Evolutionary conservation across 1,140 invertebrate genomes (phyloP).

Genomic region (Drosophila kepulauana): DNA sequence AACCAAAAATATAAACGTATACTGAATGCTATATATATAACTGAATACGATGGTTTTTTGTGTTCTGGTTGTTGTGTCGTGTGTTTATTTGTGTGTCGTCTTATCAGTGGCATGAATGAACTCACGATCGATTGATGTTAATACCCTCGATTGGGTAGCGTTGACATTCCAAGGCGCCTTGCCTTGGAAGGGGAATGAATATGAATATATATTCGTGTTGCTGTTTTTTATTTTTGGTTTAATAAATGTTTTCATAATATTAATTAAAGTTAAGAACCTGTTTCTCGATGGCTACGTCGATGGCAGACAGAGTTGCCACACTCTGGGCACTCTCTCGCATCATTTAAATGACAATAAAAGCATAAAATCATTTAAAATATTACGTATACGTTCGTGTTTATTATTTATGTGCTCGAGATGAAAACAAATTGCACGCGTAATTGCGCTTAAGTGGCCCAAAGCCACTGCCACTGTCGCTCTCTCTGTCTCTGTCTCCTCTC

Average conservation of each 20-base stretch:
- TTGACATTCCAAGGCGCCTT: slow-evolving; percentile 70
- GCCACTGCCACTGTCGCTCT: slow-evolving; percentile 31
- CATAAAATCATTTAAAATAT: slow-evolving; percentile 81
- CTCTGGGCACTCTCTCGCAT: background rate
- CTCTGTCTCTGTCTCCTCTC: background rate
- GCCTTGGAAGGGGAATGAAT: slow-evolving; percentile 6
- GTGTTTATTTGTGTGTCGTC: slow-evolving; percentile 33
- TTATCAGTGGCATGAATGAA: slow-evolving; percentile 81
- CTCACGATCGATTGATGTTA: slow-evolving; percentile 72
- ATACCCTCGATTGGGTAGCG: slow-evolving; percentile 71
- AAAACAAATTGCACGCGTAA: slow-evolving; percentile 79
- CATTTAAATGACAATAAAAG: slow-evolving; percentile 67
- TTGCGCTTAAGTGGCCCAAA: slow-evolving; percentile 74
- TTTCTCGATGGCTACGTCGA: slow-evolving; percentile 28
- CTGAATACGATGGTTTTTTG: background rate
- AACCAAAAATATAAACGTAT: slow-evolving; percentile 25
- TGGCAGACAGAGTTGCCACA: slow-evolving; percentile 45
- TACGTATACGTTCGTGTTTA: slow-evolving; percentile 65
- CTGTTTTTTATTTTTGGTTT: slow-evolving; percentile 10
- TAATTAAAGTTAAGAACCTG: slow-evolving; percentile 70
- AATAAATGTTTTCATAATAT: slow-evolving; percentile 73
- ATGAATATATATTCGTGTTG: background rate
- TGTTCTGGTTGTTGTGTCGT: background rate
- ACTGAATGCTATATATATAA: slow-evolving; percentile 16
- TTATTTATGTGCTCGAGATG: slow-evolving; percentile 65